Evolutionary conservation across 1,140 invertebrate species (phyloP), one percentile per base, ranked within the genome.

Genomic region (Bombus picipes): DNA sequence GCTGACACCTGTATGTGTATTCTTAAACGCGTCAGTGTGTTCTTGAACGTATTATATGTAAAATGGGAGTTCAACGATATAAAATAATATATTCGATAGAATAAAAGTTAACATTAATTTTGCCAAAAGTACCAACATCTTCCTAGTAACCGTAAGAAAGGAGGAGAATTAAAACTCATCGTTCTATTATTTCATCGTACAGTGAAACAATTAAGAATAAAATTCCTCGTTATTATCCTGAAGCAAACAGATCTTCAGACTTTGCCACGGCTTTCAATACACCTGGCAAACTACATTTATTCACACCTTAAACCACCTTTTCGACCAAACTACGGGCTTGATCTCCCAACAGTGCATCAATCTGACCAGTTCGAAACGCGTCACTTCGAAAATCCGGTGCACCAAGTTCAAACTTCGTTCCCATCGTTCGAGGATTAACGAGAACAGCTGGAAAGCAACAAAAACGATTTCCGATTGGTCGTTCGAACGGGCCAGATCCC

Each of bases 381-480:
- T 47, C 73, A 25, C 5, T 18, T 62, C 28, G 75, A 41, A 77
- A 77, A 77, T 77, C 57, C 37, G 1, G 25, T n/a, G 15, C 34
- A 41, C 37, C 37, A 37, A 32, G 41, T 77, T 57, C 75, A 77
- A 66, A 25, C 25, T 62, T 41, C 25, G 28, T 18, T 15, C 34
- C 22, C 4, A 4, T 25, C 12, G 18, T 15, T 28, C 25, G 34
- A n/a, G 57, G 57, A 62, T 77, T 62, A 77, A 77, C 57, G 34
- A 25, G 53, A 25, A 53, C 32, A 22, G 73, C 25, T 10, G 18
- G 12, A 25, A 9, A 28, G 22, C 75, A 39, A 77, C 75, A 77
- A 77, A 77, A 77, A 77, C 75, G 57, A 77, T 77, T 77, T 62
- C 62, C 75, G 75, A 62, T 41, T 6, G 57, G 8, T n/a, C n/a